Percentiles rank a stretch among this genome's conserved stretches.
Evolutionary conservation across 1,140 invertebrate species (phyloP).

Genomic region (Cephus cinctus): DNA sequence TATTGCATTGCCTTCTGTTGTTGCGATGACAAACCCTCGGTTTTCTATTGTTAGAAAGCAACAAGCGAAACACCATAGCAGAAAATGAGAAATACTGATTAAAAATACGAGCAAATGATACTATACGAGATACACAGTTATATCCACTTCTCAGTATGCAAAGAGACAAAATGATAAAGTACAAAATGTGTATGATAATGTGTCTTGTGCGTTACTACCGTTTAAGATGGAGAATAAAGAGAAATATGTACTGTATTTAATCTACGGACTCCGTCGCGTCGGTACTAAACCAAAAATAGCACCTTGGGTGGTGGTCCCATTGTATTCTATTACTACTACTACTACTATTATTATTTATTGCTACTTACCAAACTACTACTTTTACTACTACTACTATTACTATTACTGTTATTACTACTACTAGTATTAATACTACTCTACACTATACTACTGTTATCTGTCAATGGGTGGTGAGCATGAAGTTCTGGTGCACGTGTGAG

Average conservation of each 20-base stretch:
- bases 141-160: neutral
- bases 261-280: no score
- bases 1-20: slow-evolving; percentile 49
- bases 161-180: neutral
- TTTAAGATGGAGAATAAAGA: no score
- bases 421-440: slow-evolving; percentile 14
- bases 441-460: slow-evolving; percentile 6
- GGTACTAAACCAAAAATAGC: no score
- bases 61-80: slow-evolving; percentile 15
- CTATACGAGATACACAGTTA: neutral
- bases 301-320: no score
- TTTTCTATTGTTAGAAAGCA: slow-evolving; percentile 37
- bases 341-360: neutral
- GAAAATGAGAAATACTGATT: slow-evolving; percentile 13
- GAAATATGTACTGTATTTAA: no score
- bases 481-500: slow-evolving; percentile 14
- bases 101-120: neutral
- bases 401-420: slow-evolving; percentile 10
- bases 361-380: neutral
- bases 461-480: slow-evolving; percentile 14
- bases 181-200: no score
- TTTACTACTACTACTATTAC: slow-evolving; percentile 12
- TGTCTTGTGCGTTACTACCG: no score
- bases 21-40: slow-evolving; percentile 37
- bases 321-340: no score